Percentiles rank a stretch among this genome's conserved stretches.
These are phyloP conservation scores for Microctenopoma lineatum DNA, from an alignment of 2,797 vertebrate species.

Conservation along the genomic window DNA sequence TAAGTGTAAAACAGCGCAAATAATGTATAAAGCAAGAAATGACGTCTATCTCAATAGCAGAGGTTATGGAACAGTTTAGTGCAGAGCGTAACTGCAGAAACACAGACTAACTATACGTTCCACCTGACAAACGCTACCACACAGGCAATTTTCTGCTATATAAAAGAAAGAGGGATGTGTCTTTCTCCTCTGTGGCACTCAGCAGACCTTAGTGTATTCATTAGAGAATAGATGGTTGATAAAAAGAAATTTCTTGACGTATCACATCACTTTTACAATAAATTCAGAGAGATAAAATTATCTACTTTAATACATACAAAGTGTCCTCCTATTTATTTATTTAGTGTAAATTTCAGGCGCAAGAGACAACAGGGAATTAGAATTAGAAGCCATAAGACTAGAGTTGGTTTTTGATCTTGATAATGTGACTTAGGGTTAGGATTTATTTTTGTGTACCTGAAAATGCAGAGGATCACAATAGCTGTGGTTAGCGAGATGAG, in stretches of 20 bases:
- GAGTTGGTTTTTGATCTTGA: neutral
- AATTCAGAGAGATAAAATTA: slow-evolving; percentile 13
- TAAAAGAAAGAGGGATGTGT: neutral
- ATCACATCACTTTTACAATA: slow-evolving; percentile 8
- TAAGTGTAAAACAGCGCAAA: too few species aligned
- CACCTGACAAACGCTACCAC: neutral
- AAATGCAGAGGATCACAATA: slow-evolving; percentile 85
- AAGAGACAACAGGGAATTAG: too few species aligned
- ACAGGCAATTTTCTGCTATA: slow-evolving; percentile 18
- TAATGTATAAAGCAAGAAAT: too few species aligned
- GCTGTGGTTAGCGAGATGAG: slow-evolving; percentile 90
- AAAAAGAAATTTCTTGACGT: slow-evolving; percentile 10
- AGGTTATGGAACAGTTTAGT: too few species aligned
- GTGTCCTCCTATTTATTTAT: too few species aligned
- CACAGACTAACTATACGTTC: neutral
- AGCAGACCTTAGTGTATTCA: neutral
- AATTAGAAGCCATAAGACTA: neutral
- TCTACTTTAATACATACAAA: neutral
- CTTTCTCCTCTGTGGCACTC: neutral
- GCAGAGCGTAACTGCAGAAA: neutral
- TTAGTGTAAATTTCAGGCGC: too few species aligned
- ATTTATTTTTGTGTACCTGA: slow-evolving; percentile 72
- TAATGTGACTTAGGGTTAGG: neutral
- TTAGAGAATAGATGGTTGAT: neutral
- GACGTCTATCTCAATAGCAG: too few species aligned